Evolutionary conservation across 1,140 invertebrate genomes (phyloP), one percentile per base, ranked within the genome.

Genomic region (Lethocerus indicus): DNA sequence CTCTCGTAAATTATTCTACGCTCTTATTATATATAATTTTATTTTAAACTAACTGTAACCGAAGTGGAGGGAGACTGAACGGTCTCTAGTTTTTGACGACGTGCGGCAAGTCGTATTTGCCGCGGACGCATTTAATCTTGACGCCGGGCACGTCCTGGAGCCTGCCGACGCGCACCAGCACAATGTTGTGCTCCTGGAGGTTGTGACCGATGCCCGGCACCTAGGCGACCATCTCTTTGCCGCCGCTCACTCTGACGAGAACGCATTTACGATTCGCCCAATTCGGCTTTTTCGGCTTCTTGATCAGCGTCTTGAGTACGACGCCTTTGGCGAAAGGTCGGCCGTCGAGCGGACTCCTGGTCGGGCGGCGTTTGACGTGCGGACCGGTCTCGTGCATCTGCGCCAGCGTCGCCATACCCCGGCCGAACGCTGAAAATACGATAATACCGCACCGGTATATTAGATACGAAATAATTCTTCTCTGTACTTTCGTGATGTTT

Each of bases 241-340:
- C 82, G 49, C 70, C 83, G 3, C 78, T 81, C 5, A 98, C 66
- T 27, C 83, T 71, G 0, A 98, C 83, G 41, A 94, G 62, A 0
- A 92, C 93, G 67, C 93, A 98, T 66, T 98, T 97, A 56, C 95
- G 72, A 69, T 98, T 98, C 0, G 94, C 96, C 0, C 93, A 98
- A 70, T 99, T 98, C 0, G 95, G 95, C 61, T 99, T 99, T 65
- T 95, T 98, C 0, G 95, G 96, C 62, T 98, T 95, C 60, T 86
- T 92, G 39, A 94, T 87, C 1, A 95, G 50, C 0, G 87, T 90
- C 63, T 83, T 91, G 1, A 96, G 61, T 0, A 95, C 78, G 24
- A 95, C 76, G 14, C 87, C 90, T 70, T 91, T 92, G 53, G 83
- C 76, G 59, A 83, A 86, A 1, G 89, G 88, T 37, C 76, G 75